Base-by-base conservation (phyloP, 1,140 invertebrate species). In the Heliconius nattereri region DNA sequence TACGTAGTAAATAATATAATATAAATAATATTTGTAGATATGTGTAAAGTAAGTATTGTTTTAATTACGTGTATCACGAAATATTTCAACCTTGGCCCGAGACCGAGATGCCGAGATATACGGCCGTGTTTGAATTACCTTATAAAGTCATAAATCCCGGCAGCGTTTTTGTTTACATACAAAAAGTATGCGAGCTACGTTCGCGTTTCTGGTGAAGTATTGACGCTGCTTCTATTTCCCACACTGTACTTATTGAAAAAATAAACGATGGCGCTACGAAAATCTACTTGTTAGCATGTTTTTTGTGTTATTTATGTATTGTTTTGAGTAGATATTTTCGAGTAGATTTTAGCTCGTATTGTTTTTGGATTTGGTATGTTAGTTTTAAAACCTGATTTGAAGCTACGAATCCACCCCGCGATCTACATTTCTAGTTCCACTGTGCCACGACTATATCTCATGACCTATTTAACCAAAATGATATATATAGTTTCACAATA, bases 111-210 rank as follows among this genome's bases (percentile, higher is more conserved):
- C n/a, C 26, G 60, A 13, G 60, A 26, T 19, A 66, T 66, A 66
- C 23, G n/a, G 60, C 60, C 26, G 60, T 66, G 60, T 66, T 66
- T 66, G 60, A 66, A 66, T 66, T 66, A 66, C 60, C 60, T 66
- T 66, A 66, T 66, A 66, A 29, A 66, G 60, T 66, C 60, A 66
- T 29, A 66, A 66, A 66, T 66, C 60, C 26, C 60, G 26, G 23
- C 60, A 26, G 60, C 60, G 23, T 66, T 66, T 66, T 66, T 66
- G 60, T 66, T 66, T 66, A 66, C 60, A 29, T 66, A 66, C 60
- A 66, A 66, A 66, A 66, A 26, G 60, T 66, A 66, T 60, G 54
- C 11, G 49, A 52, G 49, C 19, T 52, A 52, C 49, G 49, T 52
- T 52, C 19, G 16, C 54, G n/a, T 57, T 57, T 23, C 54, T 66